Percentiles rank a stretch among this genome's conserved stretches.
Conservation (phyloP, 2,888 invertebrate species). For the Drosophila stalkeri region DNA sequence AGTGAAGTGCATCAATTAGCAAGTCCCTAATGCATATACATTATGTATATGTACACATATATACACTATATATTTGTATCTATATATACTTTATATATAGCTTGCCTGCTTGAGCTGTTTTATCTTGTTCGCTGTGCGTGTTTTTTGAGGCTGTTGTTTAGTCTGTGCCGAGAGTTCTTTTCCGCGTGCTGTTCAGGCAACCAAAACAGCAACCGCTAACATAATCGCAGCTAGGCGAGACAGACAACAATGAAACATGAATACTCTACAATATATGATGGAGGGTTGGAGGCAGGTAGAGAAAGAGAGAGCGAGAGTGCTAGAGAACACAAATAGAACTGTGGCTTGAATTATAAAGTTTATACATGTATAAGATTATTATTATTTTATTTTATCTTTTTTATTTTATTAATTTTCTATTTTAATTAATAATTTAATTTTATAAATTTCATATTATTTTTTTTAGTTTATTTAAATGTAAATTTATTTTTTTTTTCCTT, state of each 20-base stretch:
- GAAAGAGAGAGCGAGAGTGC: too few species aligned
- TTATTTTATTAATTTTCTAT: too few species aligned
- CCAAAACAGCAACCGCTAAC: constrained; percentile 34
- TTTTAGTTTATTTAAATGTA: too few species aligned
- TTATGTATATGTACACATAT: not conserved
- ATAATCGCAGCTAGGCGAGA: not conserved
- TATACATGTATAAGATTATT: too few species aligned
- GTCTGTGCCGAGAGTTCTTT: constrained; percentile 40
- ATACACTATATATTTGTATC: not conserved
- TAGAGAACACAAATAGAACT: too few species aligned
- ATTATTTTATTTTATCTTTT: too few species aligned
- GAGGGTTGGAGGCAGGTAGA: not conserved
- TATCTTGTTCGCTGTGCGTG: constrained; percentile 18
- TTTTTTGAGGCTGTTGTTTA: constrained; percentile 17
- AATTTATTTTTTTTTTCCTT: too few species aligned
- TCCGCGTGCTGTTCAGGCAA: constrained; percentile 69
- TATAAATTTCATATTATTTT: too few species aligned
- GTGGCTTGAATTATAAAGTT: too few species aligned
- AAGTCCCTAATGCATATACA: constrained; percentile 14
- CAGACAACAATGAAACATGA: constrained; percentile 3
- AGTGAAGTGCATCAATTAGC: constrained; percentile 52
- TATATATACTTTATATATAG: constrained; percentile 34
- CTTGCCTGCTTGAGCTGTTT: constrained; percentile 3
- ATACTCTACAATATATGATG: constrained; percentile 18
- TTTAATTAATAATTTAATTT: too few species aligned